Conservation (phyloP, 2,113 vertebrate genomes). For the Piaya cayana region DNA sequence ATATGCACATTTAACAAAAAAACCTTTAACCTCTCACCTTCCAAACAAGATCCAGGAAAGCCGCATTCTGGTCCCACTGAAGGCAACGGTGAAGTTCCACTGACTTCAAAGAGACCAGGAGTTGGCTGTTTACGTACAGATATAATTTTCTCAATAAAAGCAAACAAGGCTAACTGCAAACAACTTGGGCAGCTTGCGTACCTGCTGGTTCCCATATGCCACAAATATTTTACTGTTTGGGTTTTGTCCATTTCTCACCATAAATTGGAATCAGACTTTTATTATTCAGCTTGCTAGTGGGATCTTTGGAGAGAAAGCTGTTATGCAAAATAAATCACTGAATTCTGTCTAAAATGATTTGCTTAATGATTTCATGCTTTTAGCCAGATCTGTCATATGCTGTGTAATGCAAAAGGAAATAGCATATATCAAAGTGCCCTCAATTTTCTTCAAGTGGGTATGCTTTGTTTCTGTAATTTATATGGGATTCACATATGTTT, state of each 20-base stretch:
- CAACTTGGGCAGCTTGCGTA: background rate
- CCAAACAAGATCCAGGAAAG: background rate
- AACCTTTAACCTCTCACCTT: background rate
- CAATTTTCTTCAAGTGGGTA: background rate
- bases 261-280: background rate
- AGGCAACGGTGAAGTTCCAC: background rate
- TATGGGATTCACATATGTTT: background rate
- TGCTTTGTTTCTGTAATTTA: background rate
- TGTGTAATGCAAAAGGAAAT: background rate
- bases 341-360: background rate
- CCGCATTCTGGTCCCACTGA: rapidly evolving
- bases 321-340: background rate
- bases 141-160: background rate
- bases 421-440: background rate
- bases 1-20: background rate
- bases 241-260: background rate
- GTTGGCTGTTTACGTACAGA: background rate
- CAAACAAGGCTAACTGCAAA: background rate
- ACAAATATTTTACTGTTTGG: slow-evolving; percentile 13
- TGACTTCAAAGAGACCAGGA: background rate
- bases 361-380: background rate
- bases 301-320: background rate
- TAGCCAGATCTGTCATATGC: background rate
- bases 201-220: background rate
- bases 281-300: background rate